phyloP scores from a whole-genome alignment of 2,113 vertebrate species.

The Callorhinus ursinus region DNA sequence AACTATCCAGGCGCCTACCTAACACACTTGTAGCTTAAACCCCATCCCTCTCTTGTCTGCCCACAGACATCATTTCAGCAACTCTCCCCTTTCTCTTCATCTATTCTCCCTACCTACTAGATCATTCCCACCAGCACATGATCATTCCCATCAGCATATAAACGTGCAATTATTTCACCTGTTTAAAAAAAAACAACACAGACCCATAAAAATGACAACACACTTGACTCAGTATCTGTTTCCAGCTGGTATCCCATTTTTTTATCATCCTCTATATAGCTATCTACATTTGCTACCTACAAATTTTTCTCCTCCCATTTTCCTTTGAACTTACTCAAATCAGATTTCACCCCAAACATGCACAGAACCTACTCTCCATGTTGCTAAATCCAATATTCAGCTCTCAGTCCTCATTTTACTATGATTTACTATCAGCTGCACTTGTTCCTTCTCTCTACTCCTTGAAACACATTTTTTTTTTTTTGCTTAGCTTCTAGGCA shows the following conservation, averaged over 20 bases:
- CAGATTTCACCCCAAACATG: neutral
- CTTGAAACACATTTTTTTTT: neutral
- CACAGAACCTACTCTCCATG: neutral
- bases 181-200: neutral
- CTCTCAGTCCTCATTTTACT: neutral
- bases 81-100: neutral
- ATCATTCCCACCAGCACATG: neutral
- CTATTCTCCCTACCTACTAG: neutral
- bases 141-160: neutral
- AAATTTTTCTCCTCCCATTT: neutral
- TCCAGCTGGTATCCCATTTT: neutral
- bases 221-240: neutral
- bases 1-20: neutral
- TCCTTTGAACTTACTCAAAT: neutral
- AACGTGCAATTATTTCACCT: neutral
- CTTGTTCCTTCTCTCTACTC: neutral
- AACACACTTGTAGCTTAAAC: neutral
- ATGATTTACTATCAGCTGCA: neutral
- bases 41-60: neutral
- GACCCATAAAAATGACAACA: neutral
- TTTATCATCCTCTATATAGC: neutral
- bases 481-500: neutral
- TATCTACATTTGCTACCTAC: neutral
- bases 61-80: neutral
- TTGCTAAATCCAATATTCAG: neutral